phyloP scores from a whole-genome alignment of 2,888 invertebrate species.

The Endomychus coccineus region DNA sequence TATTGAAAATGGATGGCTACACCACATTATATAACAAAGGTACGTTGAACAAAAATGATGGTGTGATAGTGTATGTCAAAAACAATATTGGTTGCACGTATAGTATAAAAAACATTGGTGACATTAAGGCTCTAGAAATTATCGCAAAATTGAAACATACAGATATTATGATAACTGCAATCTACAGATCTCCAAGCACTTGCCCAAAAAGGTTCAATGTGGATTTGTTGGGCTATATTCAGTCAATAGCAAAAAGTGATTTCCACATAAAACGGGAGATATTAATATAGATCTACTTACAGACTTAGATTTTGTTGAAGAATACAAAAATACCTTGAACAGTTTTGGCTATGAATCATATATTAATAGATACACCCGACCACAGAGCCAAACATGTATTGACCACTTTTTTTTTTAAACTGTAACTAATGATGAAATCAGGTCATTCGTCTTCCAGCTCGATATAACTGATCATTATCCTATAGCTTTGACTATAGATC shows the following conservation, averaged over 20 bases:
- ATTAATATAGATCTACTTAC: conserved; percentile 3
- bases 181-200: conserved; percentile 4
- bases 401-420: conserved; percentile 1
- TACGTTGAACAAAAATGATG: conserved; percentile 1
- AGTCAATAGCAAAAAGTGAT: conserved; percentile 1
- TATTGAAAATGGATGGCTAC: not conserved
- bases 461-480: not conserved
- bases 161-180: not conserved
- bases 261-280: conserved; percentile 5
- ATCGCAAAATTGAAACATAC: not conserved
- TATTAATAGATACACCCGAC: not conserved
- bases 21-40: conserved; percentile 1
- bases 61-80: conserved; percentile 1
- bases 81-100: not conserved
- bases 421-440: not conserved
- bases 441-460: not conserved
- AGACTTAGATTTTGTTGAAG: not conserved
- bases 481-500: conserved; percentile 1
- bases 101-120: conserved; percentile 1
- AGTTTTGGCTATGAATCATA: conserved; percentile 5
- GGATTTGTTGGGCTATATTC: conserved; percentile 2
- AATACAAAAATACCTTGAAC: conserved; percentile 5
- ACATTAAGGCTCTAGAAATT: conserved; percentile 1
- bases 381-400: conserved; percentile 2
- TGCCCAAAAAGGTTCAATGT: conserved; percentile 3